phyloP scores from a whole-genome alignment of 2,888 invertebrate genomes.

The Acronicta leporina region DNA sequence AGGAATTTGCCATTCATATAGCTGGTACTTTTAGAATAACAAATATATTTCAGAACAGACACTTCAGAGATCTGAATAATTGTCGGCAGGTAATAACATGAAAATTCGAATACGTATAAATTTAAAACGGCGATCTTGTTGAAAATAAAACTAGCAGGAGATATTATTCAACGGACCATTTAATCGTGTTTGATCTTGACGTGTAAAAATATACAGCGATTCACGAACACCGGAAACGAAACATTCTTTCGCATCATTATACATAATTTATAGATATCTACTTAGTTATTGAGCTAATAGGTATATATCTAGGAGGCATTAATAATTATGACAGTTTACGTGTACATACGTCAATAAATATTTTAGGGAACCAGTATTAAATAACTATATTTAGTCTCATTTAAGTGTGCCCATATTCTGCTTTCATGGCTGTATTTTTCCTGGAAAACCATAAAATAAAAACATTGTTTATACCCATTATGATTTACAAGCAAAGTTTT shows the following conservation, averaged over 20 bases:
- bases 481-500: slow-evolving; percentile 9
- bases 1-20: slow-evolving; percentile 88
- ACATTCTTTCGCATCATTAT: slow-evolving; percentile 50
- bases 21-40: slow-evolving; percentile 73
- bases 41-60: slow-evolving; percentile 59
- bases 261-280: slow-evolving; percentile 15
- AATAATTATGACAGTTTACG: not conserved
- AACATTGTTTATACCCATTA: slow-evolving; percentile 9
- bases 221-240: slow-evolving; percentile 52
- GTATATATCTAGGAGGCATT: slow-evolving; percentile 15
- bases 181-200: slow-evolving; percentile 44
- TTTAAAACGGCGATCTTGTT: slow-evolving; percentile 18
- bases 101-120: slow-evolving; percentile 24
- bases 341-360: not conserved
- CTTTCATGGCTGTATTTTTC: slow-evolving; percentile 21
- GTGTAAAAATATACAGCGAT: slow-evolving; percentile 49
- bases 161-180: slow-evolving; percentile 35
- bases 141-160: slow-evolving; percentile 24
- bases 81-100: slow-evolving; percentile 31
- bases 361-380: slow-evolving; percentile 22
- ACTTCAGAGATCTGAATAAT: slow-evolving; percentile 48
- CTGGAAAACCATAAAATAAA: slow-evolving; percentile 26
- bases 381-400: slow-evolving; percentile 9
- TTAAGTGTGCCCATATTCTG: not conserved
- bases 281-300: slow-evolving; percentile 25